phyloP scores from a whole-genome alignment of 37 sponge, comb jelly and placozoan genomes.

The Bolinopsis microptera region DNA sequence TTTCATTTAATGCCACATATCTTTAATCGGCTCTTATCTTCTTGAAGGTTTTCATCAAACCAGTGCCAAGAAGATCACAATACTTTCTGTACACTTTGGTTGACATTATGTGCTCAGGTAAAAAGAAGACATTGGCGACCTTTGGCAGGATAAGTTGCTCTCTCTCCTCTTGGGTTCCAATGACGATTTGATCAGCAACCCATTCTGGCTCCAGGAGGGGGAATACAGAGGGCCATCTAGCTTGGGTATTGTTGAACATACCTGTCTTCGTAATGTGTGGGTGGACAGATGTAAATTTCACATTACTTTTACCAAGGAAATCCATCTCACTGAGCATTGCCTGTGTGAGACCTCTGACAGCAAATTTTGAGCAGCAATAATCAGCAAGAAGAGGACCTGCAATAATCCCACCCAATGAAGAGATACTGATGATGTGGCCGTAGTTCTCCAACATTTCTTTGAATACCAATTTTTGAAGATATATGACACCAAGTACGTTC shows the following conservation, averaged over 20 bases:
- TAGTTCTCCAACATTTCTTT: not conserved
- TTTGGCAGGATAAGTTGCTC: conserved; percentile 26
- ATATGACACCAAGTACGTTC: conserved; percentile 30
- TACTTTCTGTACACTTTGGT: not conserved
- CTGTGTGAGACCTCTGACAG: conserved; percentile 31
- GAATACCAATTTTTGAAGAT: not conserved
- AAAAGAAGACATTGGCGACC: not conserved
- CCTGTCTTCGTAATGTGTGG: conserved; percentile 46
- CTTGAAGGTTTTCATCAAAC: not conserved
- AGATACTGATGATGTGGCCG: conserved; percentile 57
- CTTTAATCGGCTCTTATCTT: conserved; percentile 2
- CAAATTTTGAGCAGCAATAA: conserved; percentile 31
- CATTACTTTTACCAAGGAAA: not conserved
- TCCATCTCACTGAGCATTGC: not conserved
- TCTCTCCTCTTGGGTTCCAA: conserved; percentile 33
- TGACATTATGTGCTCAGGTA: conserved; percentile 10
- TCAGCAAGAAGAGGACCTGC: conserved; percentile 10
- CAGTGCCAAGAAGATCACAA: not conserved
- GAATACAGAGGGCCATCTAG: not conserved
- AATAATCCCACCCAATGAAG: conserved; percentile 15
- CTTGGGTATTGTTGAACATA: conserved; percentile 22
- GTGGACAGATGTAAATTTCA: conserved; percentile 19
- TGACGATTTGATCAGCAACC: conserved; percentile 8
- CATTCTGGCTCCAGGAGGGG: conserved; percentile 28
- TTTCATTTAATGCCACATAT: no score